Conservation (phyloP, 2,797 vertebrate species). For the Amblyraja radiata region DNA sequence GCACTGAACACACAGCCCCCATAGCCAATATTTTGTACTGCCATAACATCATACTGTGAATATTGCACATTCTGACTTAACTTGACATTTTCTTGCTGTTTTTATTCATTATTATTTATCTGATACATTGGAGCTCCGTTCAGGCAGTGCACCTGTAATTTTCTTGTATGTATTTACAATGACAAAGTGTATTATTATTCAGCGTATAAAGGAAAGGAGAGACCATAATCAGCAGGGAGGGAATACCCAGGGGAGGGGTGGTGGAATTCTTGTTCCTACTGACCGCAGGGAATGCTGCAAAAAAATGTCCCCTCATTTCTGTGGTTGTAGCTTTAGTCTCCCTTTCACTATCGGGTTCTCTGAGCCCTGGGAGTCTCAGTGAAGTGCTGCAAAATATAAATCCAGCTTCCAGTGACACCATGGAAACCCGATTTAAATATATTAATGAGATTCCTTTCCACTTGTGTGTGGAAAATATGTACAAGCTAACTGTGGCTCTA, state of each 20-base stretch:
- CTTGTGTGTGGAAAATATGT: neutral
- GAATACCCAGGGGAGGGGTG: neutral
- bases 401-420: neutral
- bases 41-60: too few relatives aligned
- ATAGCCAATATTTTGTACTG: too few relatives aligned
- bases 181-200: too few relatives aligned
- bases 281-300: neutral
- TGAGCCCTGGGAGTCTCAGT: neutral
- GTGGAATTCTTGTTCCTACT: neutral
- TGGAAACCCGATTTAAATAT: neutral
- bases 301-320: neutral
- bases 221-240: neutral
- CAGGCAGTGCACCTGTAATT: too few relatives aligned
- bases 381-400: neutral
- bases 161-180: too few relatives aligned
- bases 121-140: too few relatives aligned
- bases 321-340: neutral
- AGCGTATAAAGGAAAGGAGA: neutral
- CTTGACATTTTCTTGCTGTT: too few relatives aligned
- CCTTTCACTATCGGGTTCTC: neutral
- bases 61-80: too few relatives aligned
- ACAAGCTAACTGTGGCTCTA: neutral
- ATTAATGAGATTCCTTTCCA: neutral
- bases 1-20: too few relatives aligned
- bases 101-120: too few relatives aligned